A percentile compares a stretch with the other conserved stretches of the same genome.
phyloP scores from a whole-genome alignment of 1,140 invertebrate species.

The Drosophila biarmipes region DNA sequence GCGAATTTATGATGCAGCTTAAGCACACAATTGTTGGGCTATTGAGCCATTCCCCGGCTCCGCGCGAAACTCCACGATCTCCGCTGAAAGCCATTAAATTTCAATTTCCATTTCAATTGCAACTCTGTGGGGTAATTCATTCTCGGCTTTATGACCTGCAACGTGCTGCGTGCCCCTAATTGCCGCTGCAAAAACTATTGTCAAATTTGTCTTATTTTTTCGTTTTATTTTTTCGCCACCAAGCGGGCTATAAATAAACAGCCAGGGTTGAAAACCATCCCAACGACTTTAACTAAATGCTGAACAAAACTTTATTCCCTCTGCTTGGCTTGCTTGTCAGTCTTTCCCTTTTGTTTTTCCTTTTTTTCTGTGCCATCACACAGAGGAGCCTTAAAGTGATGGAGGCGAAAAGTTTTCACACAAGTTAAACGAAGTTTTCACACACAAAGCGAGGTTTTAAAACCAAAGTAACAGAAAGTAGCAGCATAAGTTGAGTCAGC shows the following conservation, averaged over 20 bases:
- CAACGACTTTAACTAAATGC: constrained; percentile 40
- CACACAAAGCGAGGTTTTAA: constrained; percentile 14
- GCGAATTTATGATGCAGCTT: constrained; percentile 62
- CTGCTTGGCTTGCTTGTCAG: background rate
- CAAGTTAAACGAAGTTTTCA: constrained; percentile 64
- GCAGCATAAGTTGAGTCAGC: constrained; percentile 17
- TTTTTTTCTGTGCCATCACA: constrained; percentile 4
- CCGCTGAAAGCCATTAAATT: constrained; percentile 21
- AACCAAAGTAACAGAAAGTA: constrained; percentile 14
- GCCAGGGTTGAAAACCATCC: constrained; percentile 19
- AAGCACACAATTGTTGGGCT: constrained; percentile 35
- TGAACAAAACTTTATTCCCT: constrained; percentile 31
- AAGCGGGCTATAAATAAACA: constrained; percentile 67
- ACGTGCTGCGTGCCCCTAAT: constrained; percentile 55
- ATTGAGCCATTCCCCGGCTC: constrained; percentile 23
- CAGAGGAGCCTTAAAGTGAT: constrained; percentile 57
- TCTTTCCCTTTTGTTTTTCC: background rate
- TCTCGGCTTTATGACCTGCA: constrained; percentile 55
- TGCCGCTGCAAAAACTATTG: constrained; percentile 61
- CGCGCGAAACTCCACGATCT: background rate
- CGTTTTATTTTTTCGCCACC: constrained; percentile 11
- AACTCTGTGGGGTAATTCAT: constrained; percentile 41
- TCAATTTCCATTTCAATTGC: constrained; percentile 62
- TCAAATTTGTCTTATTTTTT: constrained; percentile 20
- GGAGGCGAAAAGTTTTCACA: constrained; percentile 60